These are phyloP conservation scores for Promerops cafer DNA, from an alignment of 2,113 vertebrate genomes.

Conservation along the genomic window DNA sequence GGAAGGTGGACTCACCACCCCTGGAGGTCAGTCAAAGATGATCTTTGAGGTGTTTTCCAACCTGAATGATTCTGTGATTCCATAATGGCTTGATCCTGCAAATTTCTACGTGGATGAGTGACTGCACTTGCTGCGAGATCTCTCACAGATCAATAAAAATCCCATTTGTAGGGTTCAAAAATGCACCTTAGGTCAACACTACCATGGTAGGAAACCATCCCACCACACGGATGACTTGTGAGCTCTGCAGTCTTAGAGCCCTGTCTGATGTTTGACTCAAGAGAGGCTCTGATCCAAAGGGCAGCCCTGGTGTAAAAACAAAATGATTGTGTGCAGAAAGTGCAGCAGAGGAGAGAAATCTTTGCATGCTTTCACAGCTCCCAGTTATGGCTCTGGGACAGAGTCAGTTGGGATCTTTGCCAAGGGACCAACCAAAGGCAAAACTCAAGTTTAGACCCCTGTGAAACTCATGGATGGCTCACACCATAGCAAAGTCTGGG, in stretches of 20 bases:
- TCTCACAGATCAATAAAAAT: not conserved
- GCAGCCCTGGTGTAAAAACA: not conserved
- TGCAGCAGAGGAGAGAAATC: conserved; percentile 3
- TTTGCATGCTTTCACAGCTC: conserved; percentile 21
- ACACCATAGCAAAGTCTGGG: conserved; percentile 50
- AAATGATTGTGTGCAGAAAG: not conserved
- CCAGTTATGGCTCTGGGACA: conserved; percentile 19
- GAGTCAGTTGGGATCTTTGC: not conserved
- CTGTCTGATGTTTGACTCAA: not conserved
- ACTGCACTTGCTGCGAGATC: rapidly evolving
- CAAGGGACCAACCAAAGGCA: conserved; percentile 71
- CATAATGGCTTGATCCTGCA: not conserved
- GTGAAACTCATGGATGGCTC: conserved; percentile 71
- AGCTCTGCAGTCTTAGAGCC: not conserved
- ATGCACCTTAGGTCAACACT: not conserved
- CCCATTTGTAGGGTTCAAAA: not conserved
- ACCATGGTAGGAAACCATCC: not conserved
- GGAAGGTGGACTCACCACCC: not conserved
- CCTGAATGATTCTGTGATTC: not conserved
- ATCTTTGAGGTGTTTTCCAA: not conserved
- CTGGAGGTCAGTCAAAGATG: not conserved
- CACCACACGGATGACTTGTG: not conserved
- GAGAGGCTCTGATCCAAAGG: not conserved
- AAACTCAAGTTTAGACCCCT: conserved; percentile 79
- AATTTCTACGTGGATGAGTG: not conserved